phyloP scores from a whole-genome alignment of 2,888 invertebrate species.

The Chrysotoxum bicinctum region DNA sequence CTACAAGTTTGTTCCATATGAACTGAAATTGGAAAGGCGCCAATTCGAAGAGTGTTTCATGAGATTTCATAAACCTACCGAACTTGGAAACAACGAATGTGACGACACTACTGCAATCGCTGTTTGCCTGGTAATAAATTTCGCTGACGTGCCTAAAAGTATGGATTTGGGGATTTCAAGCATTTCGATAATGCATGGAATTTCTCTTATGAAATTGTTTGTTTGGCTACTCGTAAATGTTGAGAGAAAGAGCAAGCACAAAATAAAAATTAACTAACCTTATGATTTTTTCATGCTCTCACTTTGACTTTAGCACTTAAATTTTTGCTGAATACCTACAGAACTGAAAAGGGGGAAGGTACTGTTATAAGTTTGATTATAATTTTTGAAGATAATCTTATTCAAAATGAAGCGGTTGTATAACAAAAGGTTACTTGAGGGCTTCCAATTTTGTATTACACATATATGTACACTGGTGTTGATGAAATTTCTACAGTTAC shows the following conservation, averaged over 20 bases:
- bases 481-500: too few relatives aligned
- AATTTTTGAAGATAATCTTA: too few relatives aligned
- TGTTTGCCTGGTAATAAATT: constrained; percentile 74
- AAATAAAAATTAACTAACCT: neutral
- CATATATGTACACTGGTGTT: too few relatives aligned
- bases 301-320: neutral
- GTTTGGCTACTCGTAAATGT: neutral
- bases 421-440: too few relatives aligned
- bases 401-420: too few relatives aligned
- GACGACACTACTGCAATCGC: constrained; percentile 18
- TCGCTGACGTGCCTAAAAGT: constrained; percentile 77
- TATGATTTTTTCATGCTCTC: constrained; percentile 9
- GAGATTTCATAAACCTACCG: constrained; percentile 3
- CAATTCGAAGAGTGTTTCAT: constrained; percentile 54
- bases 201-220: constrained; percentile 61
- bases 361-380: too few relatives aligned
- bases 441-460: too few relatives aligned
- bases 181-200: constrained; percentile 75
- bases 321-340: neutral
- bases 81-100: constrained; percentile 10
- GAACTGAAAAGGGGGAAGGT: neutral
- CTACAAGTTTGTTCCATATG: neutral
- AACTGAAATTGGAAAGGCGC: constrained; percentile 30
- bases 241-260: constrained; percentile 59
- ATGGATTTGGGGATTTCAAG: constrained; percentile 75